Base-by-base conservation (phyloP, 1,140 invertebrate species). In the Schlechtendalia chinensis region DNA sequence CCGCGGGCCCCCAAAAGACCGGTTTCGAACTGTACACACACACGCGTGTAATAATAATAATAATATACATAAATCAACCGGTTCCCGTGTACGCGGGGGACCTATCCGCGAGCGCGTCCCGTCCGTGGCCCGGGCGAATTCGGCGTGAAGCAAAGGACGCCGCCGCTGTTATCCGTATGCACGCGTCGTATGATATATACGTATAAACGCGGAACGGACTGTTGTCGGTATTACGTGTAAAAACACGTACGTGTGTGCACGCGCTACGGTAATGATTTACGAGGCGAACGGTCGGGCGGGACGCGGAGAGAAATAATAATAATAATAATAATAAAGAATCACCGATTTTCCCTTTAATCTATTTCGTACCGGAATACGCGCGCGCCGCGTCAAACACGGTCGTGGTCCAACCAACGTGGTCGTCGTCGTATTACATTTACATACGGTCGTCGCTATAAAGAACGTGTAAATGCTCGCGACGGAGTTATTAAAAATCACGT, bases 141-240 rank as follows among this genome's bases (percentile, higher is more conserved):
- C 50, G 75, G 75, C 50, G 75, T 79, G 75, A 79, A 79, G 75
- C 75, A 79, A 79, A 79, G 75, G 75, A 79, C 75, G 75, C 75
- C 75, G 67, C 47, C 69, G 69, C 47, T 19, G 69, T 72, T 72
- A 67, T 24, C 1, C 22, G 22, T 12, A 8, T 24, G 8, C 8
- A 58, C 4, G 5, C 1, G 8, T 53, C 5, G 10, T 53, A 53
- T 71, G 10, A 19, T 61, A 61, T 29, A 27, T n/a, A 32, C 45
- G 22, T n/a, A 27, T 39, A 77, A 39, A 63, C 27, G 75, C 59
- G 54, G 74, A 77, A 77, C 75, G 39, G 74, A 61, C 56, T n/a
- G n/a, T n/a, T n/a, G n/a, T 77, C 27, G 75, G 58, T 63, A 63
- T 79, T 63, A 79, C 29, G 45, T 29, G 61, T 1, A 61, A 47